Evolutionary conservation across 1,140 invertebrate species (phyloP).

Genomic region (Lutraria rhynchaena): DNA sequence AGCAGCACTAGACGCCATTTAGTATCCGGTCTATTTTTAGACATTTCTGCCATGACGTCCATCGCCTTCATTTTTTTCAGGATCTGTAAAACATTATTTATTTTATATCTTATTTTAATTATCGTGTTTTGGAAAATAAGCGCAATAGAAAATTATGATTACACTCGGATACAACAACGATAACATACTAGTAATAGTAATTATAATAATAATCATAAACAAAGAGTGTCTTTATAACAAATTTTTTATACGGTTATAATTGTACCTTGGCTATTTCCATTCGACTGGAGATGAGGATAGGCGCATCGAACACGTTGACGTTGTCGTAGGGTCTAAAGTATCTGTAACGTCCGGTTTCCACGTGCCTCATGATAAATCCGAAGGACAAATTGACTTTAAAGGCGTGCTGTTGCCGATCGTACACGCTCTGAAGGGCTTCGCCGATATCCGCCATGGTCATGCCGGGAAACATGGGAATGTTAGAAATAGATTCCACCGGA

Average conservation of each 20-base stretch:
- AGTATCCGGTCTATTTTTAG: background rate
- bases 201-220: too few species aligned
- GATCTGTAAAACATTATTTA: too few species aligned
- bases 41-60: background rate
- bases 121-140: background rate
- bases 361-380: conserved; percentile 20
- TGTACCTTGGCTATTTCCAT: conserved; percentile 6
- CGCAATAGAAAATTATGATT: too few species aligned
- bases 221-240: too few species aligned
- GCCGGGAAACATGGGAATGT: too few species aligned
- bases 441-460: too few species aligned
- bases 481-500: conserved; percentile 14
- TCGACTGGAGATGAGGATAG: conserved; percentile 15
- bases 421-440: too few species aligned
- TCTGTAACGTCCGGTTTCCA: conserved; percentile 18
- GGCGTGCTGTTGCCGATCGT: conserved; percentile 15
- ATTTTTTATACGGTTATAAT: too few species aligned
- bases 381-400: conserved; percentile 18
- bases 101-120: background rate
- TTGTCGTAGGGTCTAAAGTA: conserved; percentile 22
- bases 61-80: too few species aligned
- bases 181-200: too few species aligned
- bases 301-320: conserved; percentile 3
- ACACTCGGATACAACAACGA: background rate
- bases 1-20: conserved; percentile 13